These are phyloP conservation scores for Tachycineta bicolor DNA, from an alignment of 2,113 vertebrate genomes.

Conservation along the genomic window DNA sequence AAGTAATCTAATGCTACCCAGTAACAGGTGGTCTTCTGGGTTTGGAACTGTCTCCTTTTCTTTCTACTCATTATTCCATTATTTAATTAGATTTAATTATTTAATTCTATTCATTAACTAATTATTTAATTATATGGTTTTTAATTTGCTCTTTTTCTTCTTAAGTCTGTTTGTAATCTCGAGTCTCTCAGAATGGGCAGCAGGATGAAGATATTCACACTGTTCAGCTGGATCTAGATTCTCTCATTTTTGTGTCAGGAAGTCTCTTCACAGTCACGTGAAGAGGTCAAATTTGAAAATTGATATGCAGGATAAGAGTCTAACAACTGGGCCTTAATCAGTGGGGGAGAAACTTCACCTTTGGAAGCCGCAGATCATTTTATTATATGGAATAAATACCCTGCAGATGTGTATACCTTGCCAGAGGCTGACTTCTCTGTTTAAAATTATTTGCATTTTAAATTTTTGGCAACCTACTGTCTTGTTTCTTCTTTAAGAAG, in stretches of 20 bases:
- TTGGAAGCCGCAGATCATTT: not conserved
- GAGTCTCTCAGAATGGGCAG: not conserved
- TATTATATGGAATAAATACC: not conserved
- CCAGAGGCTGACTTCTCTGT: not conserved
- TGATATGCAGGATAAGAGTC: not conserved
- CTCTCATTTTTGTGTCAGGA: not conserved
- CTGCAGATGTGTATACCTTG: rapidly evolving
- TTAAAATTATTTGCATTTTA: not conserved
- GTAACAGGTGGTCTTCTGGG: not conserved
- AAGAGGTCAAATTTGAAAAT: not conserved
- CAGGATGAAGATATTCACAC: not conserved
- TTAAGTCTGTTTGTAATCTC: not conserved
- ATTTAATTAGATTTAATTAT: not conserved
- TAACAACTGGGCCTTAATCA: not conserved
- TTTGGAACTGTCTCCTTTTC: not conserved
- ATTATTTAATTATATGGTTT: not conserved
- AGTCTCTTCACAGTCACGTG: not conserved
- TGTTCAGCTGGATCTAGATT: not conserved
- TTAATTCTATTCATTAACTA: not conserved
- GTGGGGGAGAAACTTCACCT: not conserved
- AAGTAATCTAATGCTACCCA: not conserved
- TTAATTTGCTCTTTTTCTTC: not conserved
- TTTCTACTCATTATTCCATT: not conserved
- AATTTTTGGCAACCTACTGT: not conserved
- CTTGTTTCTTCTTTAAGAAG: not conserved